Evolutionary conservation across 2,113 vertebrate genomes (phyloP).

Genomic region (Callionymus lyra): DNA sequence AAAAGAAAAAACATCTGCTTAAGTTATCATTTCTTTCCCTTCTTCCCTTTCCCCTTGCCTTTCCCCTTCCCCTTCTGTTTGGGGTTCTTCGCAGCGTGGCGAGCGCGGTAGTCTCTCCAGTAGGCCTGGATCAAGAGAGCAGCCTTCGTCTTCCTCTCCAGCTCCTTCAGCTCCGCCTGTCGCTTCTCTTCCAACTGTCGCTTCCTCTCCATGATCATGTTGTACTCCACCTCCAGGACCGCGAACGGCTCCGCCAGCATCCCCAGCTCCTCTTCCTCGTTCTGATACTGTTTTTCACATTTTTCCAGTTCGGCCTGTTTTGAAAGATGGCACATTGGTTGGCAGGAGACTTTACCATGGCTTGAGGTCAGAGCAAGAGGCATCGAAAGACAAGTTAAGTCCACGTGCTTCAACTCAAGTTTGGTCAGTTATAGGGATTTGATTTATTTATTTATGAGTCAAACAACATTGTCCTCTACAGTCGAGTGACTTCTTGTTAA

Average conservation of each 20-base stretch:
- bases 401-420: too few relatives aligned
- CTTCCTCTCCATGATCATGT: constrained; percentile 67
- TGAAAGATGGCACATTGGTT: too few relatives aligned
- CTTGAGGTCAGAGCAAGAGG: too few relatives aligned
- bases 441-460: too few relatives aligned
- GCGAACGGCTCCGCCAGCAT: constrained; percentile 51
- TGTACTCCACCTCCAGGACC: constrained; percentile 62
- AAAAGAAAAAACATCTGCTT: too few relatives aligned
- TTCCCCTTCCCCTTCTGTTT: constrained; percentile 52
- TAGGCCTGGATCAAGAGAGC: constrained; percentile 72
- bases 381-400: too few relatives aligned
- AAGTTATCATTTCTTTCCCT: constrained; percentile 2
- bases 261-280: constrained; percentile 64
- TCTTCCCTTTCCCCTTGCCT: constrained; percentile 34
- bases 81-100: constrained; percentile 59
- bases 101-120: constrained; percentile 78
- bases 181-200: constrained; percentile 45
- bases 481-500: too few relatives aligned
- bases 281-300: constrained; percentile 27
- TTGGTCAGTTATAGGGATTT: too few relatives aligned
- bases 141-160: constrained; percentile 58
- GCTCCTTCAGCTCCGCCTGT: constrained; percentile 53
- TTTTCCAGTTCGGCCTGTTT: constrained; percentile 66
- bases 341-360: too few relatives aligned
- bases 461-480: too few relatives aligned